Conservation (phyloP, 53 echinoderm and acorn worm genomes). For the Holothuria leucospilota region DNA sequence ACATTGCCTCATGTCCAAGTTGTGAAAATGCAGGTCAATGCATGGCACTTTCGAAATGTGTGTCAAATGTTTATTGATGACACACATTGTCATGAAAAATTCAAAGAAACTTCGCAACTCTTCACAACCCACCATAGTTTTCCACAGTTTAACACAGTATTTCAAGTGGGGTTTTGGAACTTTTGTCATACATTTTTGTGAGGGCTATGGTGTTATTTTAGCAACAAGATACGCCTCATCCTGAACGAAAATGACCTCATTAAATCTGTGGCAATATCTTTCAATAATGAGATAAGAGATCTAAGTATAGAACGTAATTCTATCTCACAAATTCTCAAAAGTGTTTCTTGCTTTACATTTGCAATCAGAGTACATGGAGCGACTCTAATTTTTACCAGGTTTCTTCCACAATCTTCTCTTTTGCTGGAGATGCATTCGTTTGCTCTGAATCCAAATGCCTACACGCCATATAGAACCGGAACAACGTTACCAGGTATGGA, state of each 20-base stretch:
- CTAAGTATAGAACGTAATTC: conserved; percentile 53
- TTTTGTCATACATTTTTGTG: no score
- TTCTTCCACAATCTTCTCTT: background rate
- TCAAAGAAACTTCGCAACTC: no score
- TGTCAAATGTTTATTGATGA: no score
- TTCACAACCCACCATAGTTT: no score
- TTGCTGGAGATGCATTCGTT: background rate
- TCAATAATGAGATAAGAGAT: conserved; percentile 43
- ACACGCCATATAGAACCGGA: background rate
- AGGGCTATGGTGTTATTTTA: no score
- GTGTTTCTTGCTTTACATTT: conserved; percentile 20
- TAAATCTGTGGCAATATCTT: conserved; percentile 6
- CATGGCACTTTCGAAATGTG: no score
- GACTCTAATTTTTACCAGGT: background rate
- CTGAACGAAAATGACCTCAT: conserved; percentile 63
- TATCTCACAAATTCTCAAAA: conserved; percentile 29
- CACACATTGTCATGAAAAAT: no score
- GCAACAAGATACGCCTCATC: conserved; percentile 70
- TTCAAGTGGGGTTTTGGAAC: no score
- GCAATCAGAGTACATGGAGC: background rate
- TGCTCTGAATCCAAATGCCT: background rate
- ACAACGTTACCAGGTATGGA: background rate
- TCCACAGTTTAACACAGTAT: no score
- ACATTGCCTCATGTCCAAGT: no score
- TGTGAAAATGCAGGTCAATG: no score